phyloP scores from a whole-genome alignment of 2,113 vertebrate species.

The Saccopteryx bilineata region DNA sequence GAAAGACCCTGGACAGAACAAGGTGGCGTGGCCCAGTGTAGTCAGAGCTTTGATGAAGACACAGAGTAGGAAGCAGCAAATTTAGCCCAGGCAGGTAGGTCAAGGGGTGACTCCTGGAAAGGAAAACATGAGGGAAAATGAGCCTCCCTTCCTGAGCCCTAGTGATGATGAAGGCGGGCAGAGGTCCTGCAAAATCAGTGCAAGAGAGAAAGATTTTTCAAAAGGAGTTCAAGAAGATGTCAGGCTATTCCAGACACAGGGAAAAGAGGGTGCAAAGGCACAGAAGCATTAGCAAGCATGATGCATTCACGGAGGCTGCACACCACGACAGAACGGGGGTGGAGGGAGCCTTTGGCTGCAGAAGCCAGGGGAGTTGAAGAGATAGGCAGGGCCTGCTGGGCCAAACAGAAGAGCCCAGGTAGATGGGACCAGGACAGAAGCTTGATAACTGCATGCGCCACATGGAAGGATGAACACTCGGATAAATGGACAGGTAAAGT shows the following conservation, averaged over 20 bases:
- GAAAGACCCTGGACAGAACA: neutral
- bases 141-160: constrained; percentile 47
- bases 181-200: constrained; percentile 36
- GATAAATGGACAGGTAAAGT: neutral
- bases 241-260: neutral
- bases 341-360: neutral
- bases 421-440: neutral
- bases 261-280: neutral
- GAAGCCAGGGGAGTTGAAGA: neutral
- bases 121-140: neutral
- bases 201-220: neutral
- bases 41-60: neutral
- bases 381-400: neutral
- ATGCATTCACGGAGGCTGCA: neutral
- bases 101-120: neutral
- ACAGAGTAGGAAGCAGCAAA: neutral
- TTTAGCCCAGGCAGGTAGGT: neutral
- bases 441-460: neutral
- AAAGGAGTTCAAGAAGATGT: constrained; percentile 5
- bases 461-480: neutral
- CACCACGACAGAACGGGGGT: no score
- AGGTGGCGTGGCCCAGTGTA: neutral
- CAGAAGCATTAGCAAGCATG: neutral
- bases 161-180: neutral
- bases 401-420: neutral